Percentiles rank a stretch among this genome's conserved stretches.
phyloP scores from a whole-genome alignment of 2,888 invertebrate species.

The Hyposoter dolosus region DNA sequence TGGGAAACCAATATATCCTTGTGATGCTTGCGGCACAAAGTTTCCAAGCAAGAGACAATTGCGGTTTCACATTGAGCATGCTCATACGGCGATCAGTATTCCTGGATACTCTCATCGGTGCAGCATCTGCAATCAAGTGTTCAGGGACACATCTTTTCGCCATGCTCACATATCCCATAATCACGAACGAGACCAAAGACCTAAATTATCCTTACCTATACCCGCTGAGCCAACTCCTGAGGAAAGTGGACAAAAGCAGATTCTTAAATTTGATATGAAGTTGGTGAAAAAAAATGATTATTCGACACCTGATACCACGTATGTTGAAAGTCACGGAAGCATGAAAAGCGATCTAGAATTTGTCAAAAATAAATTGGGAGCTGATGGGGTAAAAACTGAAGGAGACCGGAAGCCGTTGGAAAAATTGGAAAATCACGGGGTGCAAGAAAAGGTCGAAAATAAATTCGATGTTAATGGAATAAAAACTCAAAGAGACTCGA shows the following conservation, averaged over 20 bases:
- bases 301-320: neutral
- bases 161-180: slow-evolving; percentile 42
- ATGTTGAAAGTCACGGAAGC: neutral
- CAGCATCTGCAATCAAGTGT: slow-evolving; percentile 26
- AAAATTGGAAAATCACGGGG: neutral
- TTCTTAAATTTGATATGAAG: neutral
- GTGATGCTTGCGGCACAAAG: slow-evolving; percentile 29
- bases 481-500: neutral
- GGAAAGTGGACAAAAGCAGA: neutral
- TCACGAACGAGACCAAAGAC: slow-evolving; percentile 9
- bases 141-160: neutral
- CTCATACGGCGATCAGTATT: neutral
- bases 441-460: neutral
- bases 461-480: neutral
- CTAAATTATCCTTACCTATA: neutral
- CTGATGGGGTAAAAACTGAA: neutral
- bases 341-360: neutral
- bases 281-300: neutral
- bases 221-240: neutral
- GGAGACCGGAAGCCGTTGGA: neutral
- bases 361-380: neutral
- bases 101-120: slow-evolving; percentile 7
- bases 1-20: neutral
- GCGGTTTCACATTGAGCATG: neutral
- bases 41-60: slow-evolving; percentile 34